Percentiles rank a stretch among this genome's conserved stretches.
phyloP scores from a whole-genome alignment of 2,113 vertebrate genomes.

The Strix uralensis region DNA sequence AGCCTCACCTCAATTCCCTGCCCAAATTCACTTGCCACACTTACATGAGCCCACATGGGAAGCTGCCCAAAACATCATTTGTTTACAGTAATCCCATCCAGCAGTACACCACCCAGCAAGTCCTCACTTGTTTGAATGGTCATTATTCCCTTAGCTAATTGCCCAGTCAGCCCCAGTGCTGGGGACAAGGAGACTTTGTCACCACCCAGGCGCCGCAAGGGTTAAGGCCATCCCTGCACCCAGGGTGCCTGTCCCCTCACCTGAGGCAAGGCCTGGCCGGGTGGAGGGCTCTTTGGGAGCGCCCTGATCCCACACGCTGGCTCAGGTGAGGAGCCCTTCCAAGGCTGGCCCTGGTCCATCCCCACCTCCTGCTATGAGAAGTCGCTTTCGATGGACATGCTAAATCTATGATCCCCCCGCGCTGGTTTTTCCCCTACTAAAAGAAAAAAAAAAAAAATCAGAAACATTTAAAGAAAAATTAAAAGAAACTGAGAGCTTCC shows the following conservation, averaged over 20 bases:
- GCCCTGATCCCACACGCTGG: fast-evolving
- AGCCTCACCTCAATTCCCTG: neutral
- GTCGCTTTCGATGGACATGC: neutral
- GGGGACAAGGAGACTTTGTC: neutral
- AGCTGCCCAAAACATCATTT: neutral
- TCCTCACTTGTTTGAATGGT: neutral
- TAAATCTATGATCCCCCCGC: neutral
- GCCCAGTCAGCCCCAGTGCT: fast-evolving
- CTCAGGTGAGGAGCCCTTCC: neutral
- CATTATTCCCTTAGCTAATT: neutral
- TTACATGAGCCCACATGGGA: fast-evolving
- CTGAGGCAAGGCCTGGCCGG: neutral
- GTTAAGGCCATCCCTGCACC: neutral
- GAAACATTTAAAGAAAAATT: neutral
- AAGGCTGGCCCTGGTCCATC: neutral
- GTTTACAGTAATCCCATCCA: neutral
- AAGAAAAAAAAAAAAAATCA: neutral
- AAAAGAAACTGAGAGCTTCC: neutral
- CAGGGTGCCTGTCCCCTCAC: neutral
- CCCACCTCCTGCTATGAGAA: neutral
- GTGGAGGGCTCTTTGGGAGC: neutral
- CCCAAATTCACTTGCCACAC: neutral
- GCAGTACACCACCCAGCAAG: neutral
- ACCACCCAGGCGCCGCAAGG: neutral
- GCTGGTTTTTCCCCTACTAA: fast-evolving